Base-by-base conservation (phyloP, 2,797 vertebrate species). In the Onychomys torridus region DNA sequence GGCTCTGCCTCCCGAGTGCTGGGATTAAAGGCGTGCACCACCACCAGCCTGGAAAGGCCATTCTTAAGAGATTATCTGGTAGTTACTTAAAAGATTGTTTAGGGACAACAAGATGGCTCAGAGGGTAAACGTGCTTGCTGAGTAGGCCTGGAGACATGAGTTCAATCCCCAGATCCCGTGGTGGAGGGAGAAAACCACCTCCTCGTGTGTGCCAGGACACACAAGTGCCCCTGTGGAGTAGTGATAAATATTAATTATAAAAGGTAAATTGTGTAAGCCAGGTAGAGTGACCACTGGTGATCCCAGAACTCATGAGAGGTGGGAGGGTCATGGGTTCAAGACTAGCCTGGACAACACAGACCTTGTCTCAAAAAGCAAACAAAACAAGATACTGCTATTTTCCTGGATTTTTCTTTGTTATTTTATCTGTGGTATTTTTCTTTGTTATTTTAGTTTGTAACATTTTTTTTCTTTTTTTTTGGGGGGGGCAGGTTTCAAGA, bases 331-430 rank as follows among this genome's bases (percentile, higher is more conserved):
- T 32, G 46, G 40, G n/a, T 57, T 71, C n/a, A 79, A 90, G 63
- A 6, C 76, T n/a, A 49, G n/a, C n/a, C 77, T 81, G 63, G 27
- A 7, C 19, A 5, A 34, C 34, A 69, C 19, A 91, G 75, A 78
- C 23, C 25, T 9, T 52, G 46, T 52, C 43, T 52, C 34, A 2
- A 65, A 77, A 82, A 83, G 13, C 40, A 89, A 40, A 27, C 23
- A 71, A 55, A n/a, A 59, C 14, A 73, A 43, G 43, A 46, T 34
- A 78, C 23, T 55, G 32, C 49, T 81, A 49, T 78, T 91, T 94
- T 91, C 46, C 61, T 93, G 71, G 55, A n/a, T 40, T 97, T n/a
- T n/a, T n/a, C n/a, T n/a, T 96, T 92, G 76, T 55, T 11, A n/a
- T 75, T n/a, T n/a, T n/a, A 61, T 75, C 37, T 73, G 12, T 79